phyloP scores from a whole-genome alignment of 2,113 vertebrate species.

The Scolopax mira region DNA sequence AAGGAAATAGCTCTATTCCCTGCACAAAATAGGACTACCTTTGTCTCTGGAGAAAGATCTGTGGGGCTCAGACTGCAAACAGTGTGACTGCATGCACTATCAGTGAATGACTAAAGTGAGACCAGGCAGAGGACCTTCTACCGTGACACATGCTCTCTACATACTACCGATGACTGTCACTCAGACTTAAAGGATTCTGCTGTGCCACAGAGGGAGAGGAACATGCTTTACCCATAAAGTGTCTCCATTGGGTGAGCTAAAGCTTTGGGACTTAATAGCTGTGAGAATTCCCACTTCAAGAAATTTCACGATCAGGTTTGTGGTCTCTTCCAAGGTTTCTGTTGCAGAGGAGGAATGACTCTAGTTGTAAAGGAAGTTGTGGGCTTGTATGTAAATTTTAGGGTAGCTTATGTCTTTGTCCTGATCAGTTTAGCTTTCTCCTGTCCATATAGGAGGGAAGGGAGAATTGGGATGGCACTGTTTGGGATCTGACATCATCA shows the following conservation, averaged over 20 bases:
- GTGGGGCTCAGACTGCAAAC: neutral
- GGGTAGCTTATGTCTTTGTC: neutral
- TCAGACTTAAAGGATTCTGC: neutral
- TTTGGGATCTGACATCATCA: neutral
- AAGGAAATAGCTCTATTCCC: neutral
- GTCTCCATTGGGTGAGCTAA: neutral
- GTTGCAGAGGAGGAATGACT: neutral
- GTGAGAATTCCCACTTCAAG: neutral
- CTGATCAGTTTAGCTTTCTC: neutral
- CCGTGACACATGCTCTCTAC: accelerated
- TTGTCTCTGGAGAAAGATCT: neutral
- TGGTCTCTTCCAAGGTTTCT: neutral
- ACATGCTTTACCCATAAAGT: neutral
- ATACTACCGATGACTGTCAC: neutral
- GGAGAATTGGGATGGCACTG: neutral
- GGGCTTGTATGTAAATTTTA: neutral
- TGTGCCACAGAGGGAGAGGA: neutral
- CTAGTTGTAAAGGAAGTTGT: neutral
- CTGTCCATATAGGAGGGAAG: neutral
- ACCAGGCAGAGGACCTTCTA: neutral
- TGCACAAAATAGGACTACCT: neutral
- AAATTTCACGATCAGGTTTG: neutral
- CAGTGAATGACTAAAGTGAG: neutral
- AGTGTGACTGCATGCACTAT: neutral
- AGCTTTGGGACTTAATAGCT: neutral